Evolutionary conservation across 1,140 invertebrate genomes (phyloP), one percentile per base, ranked within the genome.

Genomic region (Bombus confusus): DNA sequence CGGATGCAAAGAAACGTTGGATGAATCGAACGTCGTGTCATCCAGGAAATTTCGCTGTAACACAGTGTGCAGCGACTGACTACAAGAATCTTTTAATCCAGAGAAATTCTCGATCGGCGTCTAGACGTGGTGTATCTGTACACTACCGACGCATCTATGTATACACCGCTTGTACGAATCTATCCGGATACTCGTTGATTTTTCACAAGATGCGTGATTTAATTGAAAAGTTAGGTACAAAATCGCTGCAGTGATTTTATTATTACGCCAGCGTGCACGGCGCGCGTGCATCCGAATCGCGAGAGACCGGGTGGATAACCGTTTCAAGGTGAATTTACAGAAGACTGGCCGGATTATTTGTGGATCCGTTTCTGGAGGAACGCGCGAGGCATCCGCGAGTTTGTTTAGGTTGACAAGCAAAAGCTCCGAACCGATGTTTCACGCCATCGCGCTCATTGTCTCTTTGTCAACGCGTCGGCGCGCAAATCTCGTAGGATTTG

Each of bases 251-350:
- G n/a, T n/a, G 59, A 62, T n/a, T 62, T 62, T 62, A 52, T 52
- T 52, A 52, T 52, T 22, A 22, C 47, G 47, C 47, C n/a, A n/a
- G 47, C 18, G 18, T 52, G 47, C 47, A 22, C 4, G 47, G 66
- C 52, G 12, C 47, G 69, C 31, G 41, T 52, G 73, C 62, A 71
- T 66, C 57, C 41, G 59, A 41, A 37, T 76, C 47, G 34, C 37
- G 47, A 41, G n/a, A 34, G 15, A 3, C 37, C 84, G 68, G 71
- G 37, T 75, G 77, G 87, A 43, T 82, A 85, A 84, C 79, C 79
- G 76, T 89, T 91, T 91, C 91, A 90, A 91, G 90, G 91, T 91
- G 86, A 91, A 91, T 91, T 91, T 91, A 90, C 87, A 91, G 87
- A 91, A 85, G 85, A 87, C 62, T 57, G 85, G 66, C 66, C 83